A percentile compares a stretch with the other conserved stretches of the same genome.
Conservation (phyloP, 2,113 vertebrate species). For the Myotis yumanensis region DNA sequence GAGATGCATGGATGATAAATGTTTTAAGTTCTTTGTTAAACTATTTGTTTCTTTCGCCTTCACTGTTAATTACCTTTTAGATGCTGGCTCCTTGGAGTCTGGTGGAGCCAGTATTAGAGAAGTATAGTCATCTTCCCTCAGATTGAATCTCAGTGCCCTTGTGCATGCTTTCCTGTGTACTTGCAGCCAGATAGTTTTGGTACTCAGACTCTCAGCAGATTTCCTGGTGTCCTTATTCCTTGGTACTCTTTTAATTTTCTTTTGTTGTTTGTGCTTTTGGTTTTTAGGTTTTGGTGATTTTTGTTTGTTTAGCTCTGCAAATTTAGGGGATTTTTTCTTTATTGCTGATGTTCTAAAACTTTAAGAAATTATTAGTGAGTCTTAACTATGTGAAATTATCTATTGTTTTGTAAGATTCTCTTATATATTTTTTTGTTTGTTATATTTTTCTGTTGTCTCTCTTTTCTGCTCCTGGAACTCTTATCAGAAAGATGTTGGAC, state of each 20-base stretch:
- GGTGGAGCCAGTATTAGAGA: background rate
- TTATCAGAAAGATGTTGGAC: background rate
- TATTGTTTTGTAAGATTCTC: background rate
- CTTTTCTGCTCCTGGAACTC: background rate
- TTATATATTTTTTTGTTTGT: background rate
- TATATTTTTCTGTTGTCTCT: background rate
- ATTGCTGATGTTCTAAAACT: slow-evolving; percentile 15
- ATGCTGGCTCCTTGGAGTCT: background rate
- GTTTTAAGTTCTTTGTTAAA: background rate
- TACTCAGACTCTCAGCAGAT: background rate
- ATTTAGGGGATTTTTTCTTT: background rate
- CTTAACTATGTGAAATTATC: background rate
- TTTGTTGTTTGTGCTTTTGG: background rate
- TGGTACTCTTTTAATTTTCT: background rate
- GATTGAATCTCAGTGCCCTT: background rate
- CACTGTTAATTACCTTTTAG: background rate
- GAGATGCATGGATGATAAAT: background rate
- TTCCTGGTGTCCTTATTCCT: background rate
- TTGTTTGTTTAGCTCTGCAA: background rate
- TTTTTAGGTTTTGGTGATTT: background rate
- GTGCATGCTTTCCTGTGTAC: fast-evolving
- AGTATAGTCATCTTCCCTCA: background rate
- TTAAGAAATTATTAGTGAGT: background rate
- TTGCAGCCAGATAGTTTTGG: background rate
- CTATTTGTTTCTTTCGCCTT: background rate